These are phyloP conservation scores for Euphydryas editha DNA, from an alignment of 2,888 invertebrate genomes.

Conservation along the genomic window DNA sequence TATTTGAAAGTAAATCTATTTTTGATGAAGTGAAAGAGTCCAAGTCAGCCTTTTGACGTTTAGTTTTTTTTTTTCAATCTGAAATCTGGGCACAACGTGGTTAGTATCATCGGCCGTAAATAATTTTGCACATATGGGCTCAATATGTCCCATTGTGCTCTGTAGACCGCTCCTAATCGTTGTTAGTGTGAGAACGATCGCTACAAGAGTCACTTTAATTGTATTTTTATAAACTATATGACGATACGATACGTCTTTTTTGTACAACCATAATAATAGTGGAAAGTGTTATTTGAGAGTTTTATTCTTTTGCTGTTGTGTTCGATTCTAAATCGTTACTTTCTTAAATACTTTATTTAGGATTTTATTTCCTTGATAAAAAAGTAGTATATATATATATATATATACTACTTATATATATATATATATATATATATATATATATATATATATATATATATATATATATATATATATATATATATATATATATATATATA, in stretches of 20 bases:
- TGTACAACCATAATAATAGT: background rate
- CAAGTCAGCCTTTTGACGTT: constrained; percentile 66
- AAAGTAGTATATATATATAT: too few species aligned
- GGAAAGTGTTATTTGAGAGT: background rate
- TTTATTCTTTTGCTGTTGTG: background rate
- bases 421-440: too few species aligned
- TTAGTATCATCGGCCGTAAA: constrained; percentile 66
- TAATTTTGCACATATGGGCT: constrained; percentile 76
- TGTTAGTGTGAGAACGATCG: constrained; percentile 60
- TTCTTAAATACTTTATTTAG: background rate
- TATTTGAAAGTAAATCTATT: constrained; percentile 75
- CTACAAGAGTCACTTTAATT: constrained; percentile 45
- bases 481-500: too few species aligned
- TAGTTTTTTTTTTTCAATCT: constrained; percentile 51
- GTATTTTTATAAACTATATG: constrained; percentile 24
- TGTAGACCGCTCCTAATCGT: constrained; percentile 64
- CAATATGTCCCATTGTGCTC: constrained; percentile 74
- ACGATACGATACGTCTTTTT: background rate
- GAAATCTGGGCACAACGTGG: constrained; percentile 65
- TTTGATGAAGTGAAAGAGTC: constrained; percentile 83
- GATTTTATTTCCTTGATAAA: too few species aligned
- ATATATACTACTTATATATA: too few species aligned
- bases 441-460: too few species aligned
- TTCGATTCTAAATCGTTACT: background rate
- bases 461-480: too few species aligned